phyloP scores from a whole-genome alignment of 2,113 vertebrate genomes.

The Hippocampus guttulatus region DNA sequence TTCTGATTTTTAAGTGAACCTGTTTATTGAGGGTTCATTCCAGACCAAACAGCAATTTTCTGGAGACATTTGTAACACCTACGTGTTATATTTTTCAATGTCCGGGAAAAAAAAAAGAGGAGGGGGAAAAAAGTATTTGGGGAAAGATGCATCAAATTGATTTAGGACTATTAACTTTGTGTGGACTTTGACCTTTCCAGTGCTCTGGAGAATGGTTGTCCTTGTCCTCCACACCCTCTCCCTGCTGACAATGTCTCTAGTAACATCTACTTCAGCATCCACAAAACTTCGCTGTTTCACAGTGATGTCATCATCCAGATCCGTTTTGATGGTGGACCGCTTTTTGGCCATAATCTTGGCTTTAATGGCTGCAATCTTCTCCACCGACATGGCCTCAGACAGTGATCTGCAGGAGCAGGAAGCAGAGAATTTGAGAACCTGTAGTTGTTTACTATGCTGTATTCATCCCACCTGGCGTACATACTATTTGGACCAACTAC shows the following conservation, averaged over 20 bases:
- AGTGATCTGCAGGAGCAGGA: conserved; percentile 76
- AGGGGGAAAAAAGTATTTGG: not conserved
- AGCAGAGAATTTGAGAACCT: not conserved
- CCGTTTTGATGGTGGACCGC: conserved; percentile 96
- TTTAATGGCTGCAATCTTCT: conserved; percentile 99
- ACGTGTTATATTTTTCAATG: no score
- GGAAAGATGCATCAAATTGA: not conserved
- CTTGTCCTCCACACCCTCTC: conserved; percentile 96
- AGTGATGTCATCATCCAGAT: conserved; percentile 94
- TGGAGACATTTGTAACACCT: no score
- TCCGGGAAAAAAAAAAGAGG: no score
- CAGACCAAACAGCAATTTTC: no score
- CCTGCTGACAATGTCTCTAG: conserved; percentile 95
- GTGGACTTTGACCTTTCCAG: conserved; percentile 82
- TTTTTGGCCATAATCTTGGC: conserved; percentile 99
- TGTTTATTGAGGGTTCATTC: no score
- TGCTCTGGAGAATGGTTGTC: conserved; percentile 97
- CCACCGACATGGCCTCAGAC: conserved; percentile 99
- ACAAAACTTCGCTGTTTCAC: conserved; percentile 98
- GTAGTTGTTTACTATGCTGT: not conserved
- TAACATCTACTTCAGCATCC: conserved; percentile 95
- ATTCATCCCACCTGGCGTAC: not conserved
- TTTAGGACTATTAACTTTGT: not conserved
- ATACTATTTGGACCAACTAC: conserved; percentile 55
- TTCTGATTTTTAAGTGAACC: not conserved